A percentile compares a stretch with the other conserved stretches of the same genome.
Evolutionary conservation across 2,888 invertebrate species (phyloP).

Genomic region (Keiferia lycopersicella): DNA sequence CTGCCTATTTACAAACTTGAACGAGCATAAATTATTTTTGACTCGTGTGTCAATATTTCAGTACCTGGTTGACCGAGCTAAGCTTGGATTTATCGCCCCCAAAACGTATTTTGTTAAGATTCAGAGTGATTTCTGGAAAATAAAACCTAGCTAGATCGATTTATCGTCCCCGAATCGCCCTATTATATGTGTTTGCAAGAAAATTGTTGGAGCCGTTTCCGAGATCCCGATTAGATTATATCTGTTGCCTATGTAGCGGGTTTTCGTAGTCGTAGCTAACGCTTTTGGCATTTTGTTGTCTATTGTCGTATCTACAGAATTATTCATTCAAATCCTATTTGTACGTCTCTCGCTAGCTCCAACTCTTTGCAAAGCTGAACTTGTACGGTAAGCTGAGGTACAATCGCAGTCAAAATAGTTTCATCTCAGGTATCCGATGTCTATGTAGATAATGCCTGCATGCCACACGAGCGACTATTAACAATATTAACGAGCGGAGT

Average conservation of each 20-base stretch:
- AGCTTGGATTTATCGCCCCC: no score
- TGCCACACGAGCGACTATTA: constrained; percentile 49
- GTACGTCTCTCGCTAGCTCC: background rate
- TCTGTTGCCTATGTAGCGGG: constrained; percentile 8
- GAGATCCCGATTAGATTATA: no score
- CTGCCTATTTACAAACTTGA: constrained; percentile 39
- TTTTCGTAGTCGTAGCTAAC: background rate
- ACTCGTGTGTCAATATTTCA: constrained; percentile 25
- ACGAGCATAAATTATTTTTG: constrained; percentile 30
- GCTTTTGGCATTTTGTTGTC: background rate
- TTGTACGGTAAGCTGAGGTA: background rate
- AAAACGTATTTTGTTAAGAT: no score
- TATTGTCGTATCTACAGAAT: background rate
- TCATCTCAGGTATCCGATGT: constrained; percentile 20
- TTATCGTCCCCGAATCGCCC: no score
- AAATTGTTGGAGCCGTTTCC: no score
- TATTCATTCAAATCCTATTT: constrained; percentile 3
- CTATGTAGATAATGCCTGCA: constrained; percentile 21
- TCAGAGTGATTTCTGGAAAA: no score
- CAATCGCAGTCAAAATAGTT: constrained; percentile 19
- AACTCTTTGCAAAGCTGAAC: background rate
- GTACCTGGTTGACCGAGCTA: no score
- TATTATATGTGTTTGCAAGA: no score
- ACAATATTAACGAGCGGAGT: constrained; percentile 55
- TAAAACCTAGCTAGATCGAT: no score